Conservation (phyloP, 1,140 invertebrate species). For the Drosophila miranda region DNA sequence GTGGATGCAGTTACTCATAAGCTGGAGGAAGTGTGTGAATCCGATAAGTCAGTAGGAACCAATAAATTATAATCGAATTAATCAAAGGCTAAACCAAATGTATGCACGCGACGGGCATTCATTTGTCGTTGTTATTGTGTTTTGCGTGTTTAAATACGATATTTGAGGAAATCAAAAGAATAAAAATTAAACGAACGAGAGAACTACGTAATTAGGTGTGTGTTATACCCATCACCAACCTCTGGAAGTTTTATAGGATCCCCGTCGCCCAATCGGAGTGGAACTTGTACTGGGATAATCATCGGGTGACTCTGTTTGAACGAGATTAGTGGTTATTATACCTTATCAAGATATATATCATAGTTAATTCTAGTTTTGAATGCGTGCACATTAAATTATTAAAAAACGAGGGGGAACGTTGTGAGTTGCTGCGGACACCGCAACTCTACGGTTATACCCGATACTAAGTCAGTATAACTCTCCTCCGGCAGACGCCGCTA, state of each 20-base stretch:
- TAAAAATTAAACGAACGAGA: conserved; percentile 12
- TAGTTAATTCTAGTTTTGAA: conserved; percentile 20
- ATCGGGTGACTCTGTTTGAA: conserved; percentile 89
- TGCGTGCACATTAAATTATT: conserved; percentile 16
- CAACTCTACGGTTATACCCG: no score
- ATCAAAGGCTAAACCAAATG: conserved; percentile 15
- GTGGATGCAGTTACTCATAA: conserved; percentile 23
- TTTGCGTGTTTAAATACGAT: conserved; percentile 43
- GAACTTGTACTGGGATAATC: conserved; percentile 84
- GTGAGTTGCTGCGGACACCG: no score
- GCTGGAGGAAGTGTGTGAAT: conserved; percentile 3
- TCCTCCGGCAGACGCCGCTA: no score
- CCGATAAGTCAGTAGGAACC: conserved; percentile 9
- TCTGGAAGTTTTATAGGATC: conserved; percentile 93
- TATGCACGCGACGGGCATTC: conserved; percentile 4
- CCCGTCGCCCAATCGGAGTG: conserved; percentile 87
- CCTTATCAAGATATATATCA: conserved; percentile 15
- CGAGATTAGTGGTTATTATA: conserved; percentile 70
- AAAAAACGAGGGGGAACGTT: no score
- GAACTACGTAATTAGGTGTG: conserved; percentile 9
- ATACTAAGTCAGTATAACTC: no score
- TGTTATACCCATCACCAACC: conserved; percentile 84
- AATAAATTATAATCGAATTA: neutral
- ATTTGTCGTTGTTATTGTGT: neutral
- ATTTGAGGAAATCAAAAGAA: conserved; percentile 21